Base-by-base conservation (phyloP, 2,113 vertebrate genomes). In the Capricornis sumatraensis region DNA sequence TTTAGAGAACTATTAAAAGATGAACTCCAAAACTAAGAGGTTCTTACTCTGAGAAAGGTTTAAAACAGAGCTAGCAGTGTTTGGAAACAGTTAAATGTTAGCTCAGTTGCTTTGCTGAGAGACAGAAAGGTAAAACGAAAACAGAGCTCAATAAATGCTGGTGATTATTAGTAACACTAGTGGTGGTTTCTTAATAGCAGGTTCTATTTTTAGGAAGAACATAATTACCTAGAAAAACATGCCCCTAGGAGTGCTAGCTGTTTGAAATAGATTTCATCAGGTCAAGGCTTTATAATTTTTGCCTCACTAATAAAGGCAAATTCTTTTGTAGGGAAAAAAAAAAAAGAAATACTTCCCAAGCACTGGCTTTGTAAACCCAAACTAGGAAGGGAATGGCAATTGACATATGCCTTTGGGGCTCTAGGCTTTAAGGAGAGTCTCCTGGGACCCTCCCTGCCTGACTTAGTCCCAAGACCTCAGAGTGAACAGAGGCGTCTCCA, bases 191-290 rank as follows among this genome's bases (percentile, higher is more conserved):
- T 81, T 93, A 71, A 91, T 87, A 81, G 89, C 81, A 50, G 87
- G 50, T 91, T 95, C 76, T 40, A 67, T 94, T 91, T 97, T 96
- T 97, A 96, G 97, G 47, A 89, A 83, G 92, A 76, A 13, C 76
- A 23, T 89, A 89, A 55, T 98, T 95, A 76, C 53, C 67, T 92
- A 82, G 92, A 88, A 87, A 94, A 95, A 84, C 55, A 79, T 33
- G 47, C 40, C 43, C 27, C 30, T 36, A 36, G 47, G 91, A 74
- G 47, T 89, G 55, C 47, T 92, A 53, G 76, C 90, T 93, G 82
- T 81, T 93, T 89, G 57, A 85, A 71, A 76, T 14, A 92, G 83
- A 36, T 30, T 67, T 79, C 55, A 53, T 71, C 19, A 84, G 76
- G 60, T 95, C 43, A 47, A 53, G 85, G 43, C 87, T 88, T 58